Evolutionary conservation across 23 tunicate genomes (phyloP), one percentile per base, ranked within the genome.

Genomic region (Pegea sp.): DNA sequence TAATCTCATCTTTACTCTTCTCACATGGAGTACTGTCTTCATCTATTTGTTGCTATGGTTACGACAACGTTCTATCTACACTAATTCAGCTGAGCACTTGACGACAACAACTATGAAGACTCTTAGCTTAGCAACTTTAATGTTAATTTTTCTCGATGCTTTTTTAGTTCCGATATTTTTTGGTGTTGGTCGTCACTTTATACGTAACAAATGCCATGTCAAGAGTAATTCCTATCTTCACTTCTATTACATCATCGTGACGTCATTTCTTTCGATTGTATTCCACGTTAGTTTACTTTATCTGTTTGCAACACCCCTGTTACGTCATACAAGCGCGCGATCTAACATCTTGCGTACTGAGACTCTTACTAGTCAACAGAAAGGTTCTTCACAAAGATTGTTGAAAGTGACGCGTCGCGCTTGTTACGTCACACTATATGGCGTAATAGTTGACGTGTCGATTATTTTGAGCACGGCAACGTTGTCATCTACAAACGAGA

Each of bases 381-480:
- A 24, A 3, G 26, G 51, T 7, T 29, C 44, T 4, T 24, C 51
- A 2, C 51, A 13, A 1, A 24, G 64, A 5, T 30, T 59, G 1
- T 38, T 33, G 22, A 27, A 29, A 3, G 64, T 59, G 2, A 33
- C 42, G 2, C 42, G 23, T 4, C 25, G 52, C 3, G 64, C 64
- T 3, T 50, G 42, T 4, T 32, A 33, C 27, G 64, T 59, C 29
- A 59, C 64, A 2, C 28, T 33, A 1, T 32, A 38, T 6, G 42
- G 64, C 50, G 64, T 59, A 18, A 59, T 59, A 18, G 42, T 30
- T n/a, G 64, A 59, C 64, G 8, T 56, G 4, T 16, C 64, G 2
- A 59, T 33, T 1, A 30, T 59, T 33, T 29, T 33, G 2, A 7
- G 51, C 2, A 59, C 42, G 4, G 27, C 64, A 29, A 38, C 42